Base-by-base conservation (phyloP, 2,797 vertebrate species). In the Poliocrania exsul region DNA sequence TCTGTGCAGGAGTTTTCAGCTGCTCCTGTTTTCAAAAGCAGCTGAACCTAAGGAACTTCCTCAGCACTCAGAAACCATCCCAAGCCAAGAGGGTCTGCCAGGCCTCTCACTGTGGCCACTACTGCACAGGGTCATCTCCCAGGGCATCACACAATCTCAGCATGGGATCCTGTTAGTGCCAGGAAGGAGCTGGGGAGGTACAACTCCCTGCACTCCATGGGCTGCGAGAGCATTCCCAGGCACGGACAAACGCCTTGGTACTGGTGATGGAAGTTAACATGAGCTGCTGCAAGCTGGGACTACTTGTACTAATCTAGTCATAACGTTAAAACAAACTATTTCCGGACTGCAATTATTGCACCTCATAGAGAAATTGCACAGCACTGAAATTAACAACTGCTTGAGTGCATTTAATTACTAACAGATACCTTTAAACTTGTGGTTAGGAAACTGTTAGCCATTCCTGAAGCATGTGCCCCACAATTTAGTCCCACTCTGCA, bases 381-480 rank as follows among this genome's bases (percentile, higher is more conserved):
- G 93, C 70, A 57, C 85, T 82, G 85, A 95, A 96, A 96, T 97
- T 92, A 93, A 86, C 92, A 88, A 96, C 79, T 88, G 84, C 94
- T 93, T 6, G 3, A 28, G 88, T 50, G 60, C 44, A 60, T 94
- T 97, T 98, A 97, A 98, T 97, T 97, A 94, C 86, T 97, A 97
- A 95, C 98, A 98, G 97, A 94, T 90, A 91, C 82, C 83, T 95
- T 93, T 89, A 93, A 96, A 91, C 79, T 91, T 95, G 96, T 5
- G 94, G 96, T 70, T 69, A 62, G 90, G 92, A 96, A 92, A 90
- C 94, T 64, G 83, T 56, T 92, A 86, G 92, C 94, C 82, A 38
- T 92, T 95, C 94, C 93, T 65, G 75, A 77, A 90, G 81, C 94
- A 90, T 96, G 86, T 95, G 96, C 92, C 95, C 93, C 13, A 18